Conservation (phyloP, 2,797 vertebrate species). For the Geotrypetes seraphini region DNA sequence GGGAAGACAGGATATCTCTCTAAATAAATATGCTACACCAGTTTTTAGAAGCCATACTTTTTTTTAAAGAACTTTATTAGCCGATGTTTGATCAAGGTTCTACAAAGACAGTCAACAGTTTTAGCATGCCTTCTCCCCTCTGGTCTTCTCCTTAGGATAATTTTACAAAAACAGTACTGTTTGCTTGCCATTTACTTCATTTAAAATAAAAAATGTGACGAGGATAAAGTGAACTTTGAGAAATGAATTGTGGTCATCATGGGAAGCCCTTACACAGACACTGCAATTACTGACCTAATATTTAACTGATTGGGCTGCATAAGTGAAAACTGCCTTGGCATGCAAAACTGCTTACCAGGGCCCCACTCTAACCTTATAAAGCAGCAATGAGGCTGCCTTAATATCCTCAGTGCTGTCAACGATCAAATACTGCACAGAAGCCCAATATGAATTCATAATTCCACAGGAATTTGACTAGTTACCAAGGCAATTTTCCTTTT, state of each 20-base stretch:
- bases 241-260: slow-evolving; percentile 24
- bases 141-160: slow-evolving; percentile 38
- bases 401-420: slow-evolving; percentile 42
- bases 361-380: slow-evolving; percentile 31
- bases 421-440: slow-evolving; percentile 50
- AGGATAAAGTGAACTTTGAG: too few species aligned
- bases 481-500: slow-evolving; percentile 62
- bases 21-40: too few species aligned
- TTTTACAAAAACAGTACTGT: slow-evolving; percentile 30
- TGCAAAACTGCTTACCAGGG: slow-evolving; percentile 41
- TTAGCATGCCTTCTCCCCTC: slow-evolving; percentile 39
- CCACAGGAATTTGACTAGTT: slow-evolving; percentile 68
- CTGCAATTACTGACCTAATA: too few species aligned
- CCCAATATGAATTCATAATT: slow-evolving; percentile 62
- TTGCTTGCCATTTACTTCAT: slow-evolving; percentile 52
- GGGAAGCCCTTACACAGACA: slow-evolving; percentile 31
- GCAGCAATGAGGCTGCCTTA: slow-evolving; percentile 39
- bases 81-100: slow-evolving; percentile 56
- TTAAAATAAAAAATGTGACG: not conserved
- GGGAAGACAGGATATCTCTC: too few species aligned
- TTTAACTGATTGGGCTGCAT: slow-evolving; percentile 35
- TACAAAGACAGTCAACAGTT: slow-evolving; percentile 48
- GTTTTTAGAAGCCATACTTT: too few species aligned
- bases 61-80: slow-evolving; percentile 56
- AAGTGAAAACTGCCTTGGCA: slow-evolving; percentile 60